Evolutionary conservation across 2,888 invertebrate species (phyloP).

Genomic region (Luperina testacea): DNA sequence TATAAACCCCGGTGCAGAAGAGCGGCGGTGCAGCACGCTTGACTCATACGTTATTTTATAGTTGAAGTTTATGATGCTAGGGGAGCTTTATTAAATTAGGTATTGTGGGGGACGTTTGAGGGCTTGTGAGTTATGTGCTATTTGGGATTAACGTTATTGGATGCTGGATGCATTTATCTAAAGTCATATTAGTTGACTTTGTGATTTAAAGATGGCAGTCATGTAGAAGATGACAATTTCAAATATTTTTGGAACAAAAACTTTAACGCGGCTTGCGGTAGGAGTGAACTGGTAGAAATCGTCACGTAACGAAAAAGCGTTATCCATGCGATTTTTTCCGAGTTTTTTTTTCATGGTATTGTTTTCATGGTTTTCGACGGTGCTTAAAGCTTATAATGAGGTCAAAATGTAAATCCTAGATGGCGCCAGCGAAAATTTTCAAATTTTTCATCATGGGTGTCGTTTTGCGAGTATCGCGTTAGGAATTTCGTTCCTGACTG

Average conservation of each 20-base stretch:
- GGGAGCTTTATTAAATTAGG: conserved; percentile 43
- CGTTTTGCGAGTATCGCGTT: not conserved
- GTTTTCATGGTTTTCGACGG: not conserved
- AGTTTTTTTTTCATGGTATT: too few relatives aligned
- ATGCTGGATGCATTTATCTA: conserved; percentile 14
- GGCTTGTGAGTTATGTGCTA: conserved; percentile 28
- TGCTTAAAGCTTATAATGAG: not conserved
- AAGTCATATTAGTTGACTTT: not conserved
- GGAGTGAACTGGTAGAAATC: not conserved
- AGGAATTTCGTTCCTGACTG: not conserved
- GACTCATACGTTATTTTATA: conserved; percentile 59
- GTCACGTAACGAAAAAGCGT: too few relatives aligned
- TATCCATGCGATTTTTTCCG: not conserved
- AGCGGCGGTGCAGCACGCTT: conserved; percentile 29
- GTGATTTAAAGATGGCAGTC: not conserved
- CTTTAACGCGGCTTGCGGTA: not conserved
- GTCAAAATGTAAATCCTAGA: not conserved
- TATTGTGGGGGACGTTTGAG: conserved; percentile 38
- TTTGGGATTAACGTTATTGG: conserved; percentile 35
- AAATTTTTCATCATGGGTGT: not conserved
- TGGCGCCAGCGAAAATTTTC: not conserved
- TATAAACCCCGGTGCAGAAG: conserved; percentile 35
- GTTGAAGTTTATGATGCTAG: conserved; percentile 48
- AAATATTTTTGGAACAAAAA: not conserved
- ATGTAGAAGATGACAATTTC: not conserved